These are phyloP conservation scores for Cryptotermes secundus DNA, from an alignment of 1,140 invertebrate genomes.

Conservation along the genomic window DNA sequence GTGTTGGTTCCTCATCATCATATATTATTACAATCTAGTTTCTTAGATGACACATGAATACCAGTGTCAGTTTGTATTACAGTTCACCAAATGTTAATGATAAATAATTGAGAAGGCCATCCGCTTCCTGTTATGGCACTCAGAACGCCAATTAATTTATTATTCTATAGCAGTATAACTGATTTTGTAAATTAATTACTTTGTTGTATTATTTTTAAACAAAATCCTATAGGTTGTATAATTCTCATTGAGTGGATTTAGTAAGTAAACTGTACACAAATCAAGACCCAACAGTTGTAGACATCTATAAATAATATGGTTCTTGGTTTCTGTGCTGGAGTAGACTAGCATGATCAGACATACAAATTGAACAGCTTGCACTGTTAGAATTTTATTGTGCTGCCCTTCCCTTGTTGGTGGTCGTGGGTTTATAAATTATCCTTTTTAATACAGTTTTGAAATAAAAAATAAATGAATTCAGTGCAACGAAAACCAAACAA, in stretches of 20 bases:
- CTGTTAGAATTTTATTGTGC: neutral
- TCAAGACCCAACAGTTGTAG: neutral
- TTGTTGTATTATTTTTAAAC: neutral
- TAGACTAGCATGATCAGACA: neutral
- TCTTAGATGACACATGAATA: neutral
- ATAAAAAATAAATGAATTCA: neutral
- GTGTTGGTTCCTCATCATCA: neutral
- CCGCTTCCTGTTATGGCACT: neutral
- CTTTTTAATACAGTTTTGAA: neutral
- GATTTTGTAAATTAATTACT: neutral
- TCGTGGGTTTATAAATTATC: neutral
- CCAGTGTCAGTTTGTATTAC: neutral
- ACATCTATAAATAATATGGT: neutral
- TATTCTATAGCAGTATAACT: slow-evolving; percentile 3
- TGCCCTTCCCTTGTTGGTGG: neutral
- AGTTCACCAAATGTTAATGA: neutral
- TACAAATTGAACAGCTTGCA: neutral
- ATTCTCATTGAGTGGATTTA: neutral
- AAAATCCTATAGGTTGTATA: neutral
- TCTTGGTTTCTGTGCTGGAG: slow-evolving; percentile 2
- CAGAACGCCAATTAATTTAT: neutral
- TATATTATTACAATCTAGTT: neutral
- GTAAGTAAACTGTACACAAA: neutral
- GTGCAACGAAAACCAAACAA: neutral
- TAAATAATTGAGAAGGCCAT: neutral